Evolutionary conservation across 2,797 vertebrate species (phyloP), one percentile per base, ranked within the genome.

Genomic region (Protosalanx chinensis): DNA sequence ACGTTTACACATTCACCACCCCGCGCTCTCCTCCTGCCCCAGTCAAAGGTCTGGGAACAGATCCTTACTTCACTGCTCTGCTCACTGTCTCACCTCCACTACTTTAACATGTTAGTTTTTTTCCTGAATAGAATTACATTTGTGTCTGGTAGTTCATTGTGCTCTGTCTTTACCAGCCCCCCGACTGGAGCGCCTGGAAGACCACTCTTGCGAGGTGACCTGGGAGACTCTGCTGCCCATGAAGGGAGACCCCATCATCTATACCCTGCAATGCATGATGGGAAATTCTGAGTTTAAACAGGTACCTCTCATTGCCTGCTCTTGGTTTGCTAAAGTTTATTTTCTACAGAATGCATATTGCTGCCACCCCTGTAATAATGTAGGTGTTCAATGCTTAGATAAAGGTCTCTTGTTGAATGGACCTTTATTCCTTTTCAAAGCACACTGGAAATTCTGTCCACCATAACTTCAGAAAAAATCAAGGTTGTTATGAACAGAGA

Each of bases 241-340:
- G 97, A 98, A 96, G 84, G 96, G 96, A 46, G 97, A 99, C 89
- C 93, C 96, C 4, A 79, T 98, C 81, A 93, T 96, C 88, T 98
- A 98, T 88, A 93, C 92, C 80, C 89, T 99, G 89, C 97, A 98
- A 85, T 92, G 92, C 88, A 97, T 97, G 95, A 88, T 93, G 87
- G 97, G 96, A 78, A 98, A 98, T 89, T 95, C 96, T 0, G 97
- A 98, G 75, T 98, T 97, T 87, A 98, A 94, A 91, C 97, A 98
- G 97, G 97, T 98, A 93, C 59, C 23, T 29, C 6, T 29, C 23
- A 30, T 61, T 70, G 49, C 7, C 33, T 32, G 30, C 27, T 64
- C 32, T 64, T 12, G 0, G 41, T 46, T 46, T 46, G 10, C 41
- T 12, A 46, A 46, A 46, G 41, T 46, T 10, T 13, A 13, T 46